These are phyloP conservation scores for Alsophila aescularia DNA, from an alignment of 2,888 invertebrate species.

Conservation along the genomic window DNA sequence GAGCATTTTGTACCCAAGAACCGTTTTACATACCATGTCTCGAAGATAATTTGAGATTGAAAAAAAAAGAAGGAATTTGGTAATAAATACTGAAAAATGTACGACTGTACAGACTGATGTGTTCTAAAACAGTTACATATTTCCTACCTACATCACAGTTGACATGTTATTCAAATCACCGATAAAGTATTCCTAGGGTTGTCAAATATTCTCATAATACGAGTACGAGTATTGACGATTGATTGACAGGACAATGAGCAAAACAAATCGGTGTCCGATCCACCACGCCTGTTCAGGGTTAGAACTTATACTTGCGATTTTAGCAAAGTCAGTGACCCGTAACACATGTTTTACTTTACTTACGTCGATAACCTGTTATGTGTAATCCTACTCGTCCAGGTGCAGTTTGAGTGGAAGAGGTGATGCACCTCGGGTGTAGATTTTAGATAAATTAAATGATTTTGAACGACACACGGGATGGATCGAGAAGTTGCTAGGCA, in stretches of 20 bases:
- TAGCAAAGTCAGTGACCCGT: conserved; percentile 32
- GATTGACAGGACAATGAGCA: conserved; percentile 66
- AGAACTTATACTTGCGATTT: conserved; percentile 35
- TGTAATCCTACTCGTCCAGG: no score
- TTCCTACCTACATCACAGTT: conserved; percentile 6
- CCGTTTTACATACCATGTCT: conserved; percentile 9
- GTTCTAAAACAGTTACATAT: not conserved
- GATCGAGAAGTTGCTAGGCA: no score
- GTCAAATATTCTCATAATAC: conserved; percentile 34
- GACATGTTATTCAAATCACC: conserved; percentile 19
- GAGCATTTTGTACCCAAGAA: conserved; percentile 11
- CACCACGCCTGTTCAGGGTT: conserved; percentile 46
- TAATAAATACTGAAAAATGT: not conserved
- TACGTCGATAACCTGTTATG: conserved; percentile 9
- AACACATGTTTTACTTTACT: conserved; percentile 14
- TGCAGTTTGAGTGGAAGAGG: no score
- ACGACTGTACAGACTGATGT: not conserved
- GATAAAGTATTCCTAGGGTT: conserved; percentile 18
- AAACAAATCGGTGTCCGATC: conserved; percentile 47
- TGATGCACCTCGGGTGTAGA: no score
- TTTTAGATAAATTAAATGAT: no score
- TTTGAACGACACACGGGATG: no score
- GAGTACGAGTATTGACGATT: no score
- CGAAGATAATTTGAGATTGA: conserved; percentile 5
- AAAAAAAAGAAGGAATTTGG: conserved; percentile 6